Conservation (phyloP, 2,113 vertebrate species). For the Rhabdornis inornatus region DNA sequence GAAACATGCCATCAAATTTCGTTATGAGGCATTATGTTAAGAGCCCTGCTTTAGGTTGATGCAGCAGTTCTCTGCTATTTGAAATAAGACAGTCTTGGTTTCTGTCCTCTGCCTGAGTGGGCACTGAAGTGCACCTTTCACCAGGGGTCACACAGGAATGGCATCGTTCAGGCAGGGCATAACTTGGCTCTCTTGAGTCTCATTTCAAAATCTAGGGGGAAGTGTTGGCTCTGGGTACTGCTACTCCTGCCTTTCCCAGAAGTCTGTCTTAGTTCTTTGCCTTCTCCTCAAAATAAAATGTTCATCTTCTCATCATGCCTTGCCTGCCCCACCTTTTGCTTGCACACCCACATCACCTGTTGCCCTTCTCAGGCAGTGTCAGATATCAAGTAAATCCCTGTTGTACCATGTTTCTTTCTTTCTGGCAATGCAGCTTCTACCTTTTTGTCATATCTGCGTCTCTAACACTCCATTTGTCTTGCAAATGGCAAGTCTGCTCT, state of each 20-base stretch:
- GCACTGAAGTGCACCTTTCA: fast-evolving
- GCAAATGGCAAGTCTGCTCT: background rate
- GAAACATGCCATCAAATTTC: background rate
- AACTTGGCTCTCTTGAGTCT: background rate
- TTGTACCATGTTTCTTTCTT: background rate
- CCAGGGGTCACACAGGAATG: background rate
- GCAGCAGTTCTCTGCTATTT: background rate
- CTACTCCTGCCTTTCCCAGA: background rate
- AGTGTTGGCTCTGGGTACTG: background rate
- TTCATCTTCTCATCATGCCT: background rate
- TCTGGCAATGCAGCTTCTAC: background rate
- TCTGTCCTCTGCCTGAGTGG: background rate
- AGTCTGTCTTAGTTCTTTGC: background rate
- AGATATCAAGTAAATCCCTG: background rate
- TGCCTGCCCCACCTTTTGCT: background rate
- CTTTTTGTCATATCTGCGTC: background rate
- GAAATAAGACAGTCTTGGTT: background rate
- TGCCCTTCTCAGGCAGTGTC: background rate
- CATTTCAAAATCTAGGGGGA: background rate
- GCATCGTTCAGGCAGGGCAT: fast-evolving
- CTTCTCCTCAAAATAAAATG: background rate
- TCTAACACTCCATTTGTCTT: background rate
- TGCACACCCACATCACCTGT: background rate
- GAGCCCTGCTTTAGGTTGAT: background rate
- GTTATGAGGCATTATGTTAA: fast-evolving